These are phyloP conservation scores for Anagyrus pseudococci DNA, from an alignment of 2,888 invertebrate genomes.

Conservation along the genomic window DNA sequence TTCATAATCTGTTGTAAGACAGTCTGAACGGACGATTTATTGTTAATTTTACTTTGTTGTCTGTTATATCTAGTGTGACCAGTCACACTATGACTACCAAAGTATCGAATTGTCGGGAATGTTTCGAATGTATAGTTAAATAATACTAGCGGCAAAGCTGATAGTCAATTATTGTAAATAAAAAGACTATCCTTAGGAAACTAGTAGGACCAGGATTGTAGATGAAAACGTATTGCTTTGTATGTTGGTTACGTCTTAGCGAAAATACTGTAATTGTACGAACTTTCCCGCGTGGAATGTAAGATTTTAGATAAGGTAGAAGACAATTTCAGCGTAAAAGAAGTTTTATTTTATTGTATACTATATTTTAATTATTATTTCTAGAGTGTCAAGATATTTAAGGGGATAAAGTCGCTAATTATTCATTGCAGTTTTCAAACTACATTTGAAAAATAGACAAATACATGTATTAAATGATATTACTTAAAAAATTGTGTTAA, in stretches of 20 bases:
- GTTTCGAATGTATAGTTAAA: conserved; percentile 3
- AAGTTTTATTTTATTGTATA: not conserved
- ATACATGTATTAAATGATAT: not conserved
- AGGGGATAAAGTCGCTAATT: conserved; percentile 12
- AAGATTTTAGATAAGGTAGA: not conserved
- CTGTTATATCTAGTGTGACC: not conserved
- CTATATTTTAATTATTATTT: not conserved
- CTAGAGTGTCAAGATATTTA: not conserved
- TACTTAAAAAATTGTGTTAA: not conserved
- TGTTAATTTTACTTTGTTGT: conserved; percentile 1
- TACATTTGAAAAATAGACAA: not conserved
- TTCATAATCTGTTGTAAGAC: not conserved
- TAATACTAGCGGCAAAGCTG: conserved; percentile 37
- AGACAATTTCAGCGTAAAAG: not conserved
- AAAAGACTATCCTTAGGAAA: conserved; percentile 41
- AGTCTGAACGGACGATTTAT: not conserved
- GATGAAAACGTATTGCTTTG: conserved; percentile 17
- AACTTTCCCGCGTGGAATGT: not conserved
- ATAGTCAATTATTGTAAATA: conserved; percentile 56
- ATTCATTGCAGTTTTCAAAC: not conserved
- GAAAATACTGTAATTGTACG: not conserved
- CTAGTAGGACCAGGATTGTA: conserved; percentile 7
- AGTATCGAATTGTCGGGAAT: conserved; percentile 5
- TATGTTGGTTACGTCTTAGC: conserved; percentile 10
- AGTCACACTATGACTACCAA: conserved; percentile 6